Base-by-base conservation (phyloP, 2,113 vertebrate species). In the Ictalurus punctatus region DNA sequence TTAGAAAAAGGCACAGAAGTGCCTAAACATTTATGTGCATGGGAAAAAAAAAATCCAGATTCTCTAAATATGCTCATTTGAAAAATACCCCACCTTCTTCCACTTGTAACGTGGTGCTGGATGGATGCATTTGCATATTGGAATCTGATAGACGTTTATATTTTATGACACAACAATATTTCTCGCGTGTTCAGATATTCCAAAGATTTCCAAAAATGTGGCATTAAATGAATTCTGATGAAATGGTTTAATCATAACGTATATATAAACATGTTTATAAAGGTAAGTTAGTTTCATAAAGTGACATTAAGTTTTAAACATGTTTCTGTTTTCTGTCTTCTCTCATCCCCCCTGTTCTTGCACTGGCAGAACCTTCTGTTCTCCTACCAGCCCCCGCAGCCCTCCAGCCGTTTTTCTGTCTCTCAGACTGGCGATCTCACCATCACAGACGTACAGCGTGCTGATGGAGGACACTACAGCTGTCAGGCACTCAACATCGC, bases 401-500 rank as follows among this genome's bases (percentile, higher is more conserved):
- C 97, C 23, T 97, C 97, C 86, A 99, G 97, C 91, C 96, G 98
- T 1, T 97, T 99, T 89, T 99, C 98, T 2, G 98, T 99, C n/a
- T 98, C 98, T 86, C 98, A 99, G 93, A 98, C 96, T 0, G 98
- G 98, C 12, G 98, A 99, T 91, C 97, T 99, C 92, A 99, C 98
- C 85, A 97, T 99, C 94, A 98, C 97, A 17, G 97, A 97, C 3
- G 97, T 97, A 71, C 97, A 98, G 92, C 94, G 97, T 90, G 97
- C 97, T 71, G 98, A 99, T 90, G 95, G 97, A 91, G 98, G 98
- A 1, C 98, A 97, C 90, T 99, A 99, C 86, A 99, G 98, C 94
- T 99, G 98, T 95, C 98, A 99, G 96, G 98, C 98, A 76, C 96
- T 99, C 90, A 99, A 99, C 94, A 98, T 99, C 80, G 98, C 98